Percentiles rank a stretch among this genome's conserved stretches.
Conservation (phyloP, 1,140 invertebrate genomes). For the Bombus huntii region DNA sequence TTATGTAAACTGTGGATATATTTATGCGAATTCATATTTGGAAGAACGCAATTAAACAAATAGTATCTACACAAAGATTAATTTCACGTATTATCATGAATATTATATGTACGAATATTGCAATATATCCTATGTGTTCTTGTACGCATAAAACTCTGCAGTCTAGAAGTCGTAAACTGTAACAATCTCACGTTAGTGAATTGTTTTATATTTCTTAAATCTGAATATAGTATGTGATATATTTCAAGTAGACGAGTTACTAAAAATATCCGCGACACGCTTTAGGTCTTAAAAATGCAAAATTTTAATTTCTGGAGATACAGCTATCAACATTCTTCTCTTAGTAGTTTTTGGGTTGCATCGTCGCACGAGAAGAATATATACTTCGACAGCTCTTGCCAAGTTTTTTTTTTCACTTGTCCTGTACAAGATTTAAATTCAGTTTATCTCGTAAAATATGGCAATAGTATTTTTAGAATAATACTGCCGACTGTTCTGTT, state of each 20-base stretch:
- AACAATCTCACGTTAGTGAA: neutral
- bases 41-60: neutral
- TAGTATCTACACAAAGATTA: neutral
- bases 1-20: too few species aligned
- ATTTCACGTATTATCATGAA: neutral
- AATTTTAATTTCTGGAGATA: neutral
- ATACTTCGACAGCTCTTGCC: constrained; percentile 10
- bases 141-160: too few species aligned
- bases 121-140: too few species aligned
- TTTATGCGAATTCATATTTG: neutral
- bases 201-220: neutral
- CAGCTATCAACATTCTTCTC: neutral
- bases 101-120: neutral
- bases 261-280: neutral
- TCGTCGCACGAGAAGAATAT: neutral
- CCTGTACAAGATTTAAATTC: neutral
- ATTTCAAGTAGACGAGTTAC: neutral
- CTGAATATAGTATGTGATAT: neutral
- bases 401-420: constrained; percentile 4
- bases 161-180: neutral
- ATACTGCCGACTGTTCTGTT: neutral
- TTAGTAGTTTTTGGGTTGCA: neutral
- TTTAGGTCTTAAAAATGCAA: neutral
- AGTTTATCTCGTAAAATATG: constrained; percentile 19
- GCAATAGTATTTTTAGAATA: neutral